Evolutionary conservation across 2,113 vertebrate genomes (phyloP).

Genomic region (Lepus americanus): DNA sequence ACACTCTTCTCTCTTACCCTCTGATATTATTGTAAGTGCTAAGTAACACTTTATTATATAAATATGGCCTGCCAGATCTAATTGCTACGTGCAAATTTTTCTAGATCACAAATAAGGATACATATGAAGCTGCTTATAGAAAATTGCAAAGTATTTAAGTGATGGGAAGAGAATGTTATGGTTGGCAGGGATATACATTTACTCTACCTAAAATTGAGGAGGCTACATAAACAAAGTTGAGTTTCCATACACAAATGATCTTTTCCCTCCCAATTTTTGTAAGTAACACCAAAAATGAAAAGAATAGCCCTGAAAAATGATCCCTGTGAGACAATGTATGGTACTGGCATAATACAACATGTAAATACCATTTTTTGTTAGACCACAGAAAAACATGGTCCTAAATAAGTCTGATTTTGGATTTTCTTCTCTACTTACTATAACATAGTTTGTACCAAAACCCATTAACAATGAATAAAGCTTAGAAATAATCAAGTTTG

Average conservation of each 20-base stretch:
- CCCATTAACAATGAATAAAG: constrained; percentile 37
- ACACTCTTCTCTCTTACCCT: constrained; percentile 69
- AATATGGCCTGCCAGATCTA: constrained; percentile 75
- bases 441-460: constrained; percentile 19
- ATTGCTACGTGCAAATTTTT: constrained; percentile 73
- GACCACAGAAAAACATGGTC: constrained; percentile 44
- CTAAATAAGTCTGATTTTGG: constrained; percentile 51
- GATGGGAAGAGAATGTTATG: constrained; percentile 80
- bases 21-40: constrained; percentile 78
- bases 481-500: constrained; percentile 50
- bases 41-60: constrained; percentile 79
- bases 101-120: constrained; percentile 75
- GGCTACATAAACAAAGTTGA: constrained; percentile 76
- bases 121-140: constrained; percentile 80
- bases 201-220: constrained; percentile 78
- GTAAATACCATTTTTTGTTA: constrained; percentile 50
- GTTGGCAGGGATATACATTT: constrained; percentile 77
- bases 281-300: constrained; percentile 79
- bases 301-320: constrained; percentile 73
- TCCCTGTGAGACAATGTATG: constrained; percentile 66
- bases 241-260: constrained; percentile 79
- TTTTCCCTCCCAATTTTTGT: constrained; percentile 32
- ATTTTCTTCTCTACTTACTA: constrained; percentile 62
- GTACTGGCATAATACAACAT: constrained; percentile 15
- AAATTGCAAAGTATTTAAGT: constrained; percentile 80